Evolutionary conservation across 2,797 vertebrate genomes (phyloP), one percentile per base, ranked within the genome.

Genomic region (Thamnophis elegans): DNA sequence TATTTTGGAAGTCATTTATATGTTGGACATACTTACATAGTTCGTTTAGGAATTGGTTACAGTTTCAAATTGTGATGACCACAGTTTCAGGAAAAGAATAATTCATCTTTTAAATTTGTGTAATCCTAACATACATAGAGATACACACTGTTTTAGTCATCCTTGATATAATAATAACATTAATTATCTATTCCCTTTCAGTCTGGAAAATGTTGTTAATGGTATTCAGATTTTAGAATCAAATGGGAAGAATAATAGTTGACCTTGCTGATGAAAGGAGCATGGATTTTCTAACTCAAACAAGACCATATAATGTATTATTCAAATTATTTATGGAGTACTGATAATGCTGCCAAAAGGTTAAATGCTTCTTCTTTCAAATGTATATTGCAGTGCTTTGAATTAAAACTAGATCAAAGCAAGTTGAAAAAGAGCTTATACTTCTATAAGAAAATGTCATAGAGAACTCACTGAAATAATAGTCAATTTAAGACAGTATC

Each of bases 371-470:
- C 62, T n/a, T 65, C 65, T 73, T 73, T 73, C 65, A 73, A 73
- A 36, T 73, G n/a, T 18, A 73, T 73, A 28, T 42, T 56, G 14
- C 89, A 85, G 82, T 92, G 54, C 93, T 95, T 60, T 86, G 91
- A 91, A 92, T 92, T 92, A 87, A 93, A 96, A 96, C 62, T 95
- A 94, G 93, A 91, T 96, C 92, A 93, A 25, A 88, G 58, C 86
- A 93, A 47, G 54, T 86, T 92, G 56, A n/a, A 51, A 90, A 68
- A 8, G 25, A 94, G 92, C 68, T 90, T 25, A 94, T 95, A 13
- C 89, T 94, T 87, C 90, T 93, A 60, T 73, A 92, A 94, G 93
- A 95, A 94, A 95, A 95, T 65, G 47, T 53, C 93, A 93, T 47
- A 5, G 47, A 82, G 93, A 91, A 93, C 95, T 94, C 95, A 36